A percentile compares a stretch with the other conserved stretches of the same genome.
These are phyloP conservation scores for Microctenopoma lineatum DNA, from an alignment of 2,797 vertebrate species.

Conservation along the genomic window DNA sequence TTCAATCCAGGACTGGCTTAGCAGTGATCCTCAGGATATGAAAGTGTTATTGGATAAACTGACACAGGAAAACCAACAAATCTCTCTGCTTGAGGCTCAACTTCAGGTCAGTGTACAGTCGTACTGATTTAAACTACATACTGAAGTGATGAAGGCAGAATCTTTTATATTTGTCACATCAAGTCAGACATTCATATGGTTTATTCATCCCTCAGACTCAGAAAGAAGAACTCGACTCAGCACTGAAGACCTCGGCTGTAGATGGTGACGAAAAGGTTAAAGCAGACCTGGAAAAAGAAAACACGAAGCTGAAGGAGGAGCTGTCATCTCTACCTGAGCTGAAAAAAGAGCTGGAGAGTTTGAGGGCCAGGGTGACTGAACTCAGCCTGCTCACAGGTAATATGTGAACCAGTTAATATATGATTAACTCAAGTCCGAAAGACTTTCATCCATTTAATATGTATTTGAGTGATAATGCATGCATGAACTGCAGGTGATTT, in stretches of 20 bases:
- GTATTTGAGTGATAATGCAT: slow-evolving; percentile 4
- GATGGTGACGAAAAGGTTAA: slow-evolving; percentile 57
- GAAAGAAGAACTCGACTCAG: slow-evolving; percentile 85
- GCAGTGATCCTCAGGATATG: slow-evolving; percentile 74
- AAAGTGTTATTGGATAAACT: slow-evolving; percentile 88
- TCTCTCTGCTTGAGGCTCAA: slow-evolving; percentile 87
- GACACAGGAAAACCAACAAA: slow-evolving; percentile 93
- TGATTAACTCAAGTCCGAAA: background rate
- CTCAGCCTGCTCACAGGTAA: slow-evolving; percentile 78
- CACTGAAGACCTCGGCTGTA: slow-evolving; percentile 61
- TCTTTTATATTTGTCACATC: background rate
- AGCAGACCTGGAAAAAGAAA: slow-evolving; percentile 78
- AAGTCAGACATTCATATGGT: background rate
- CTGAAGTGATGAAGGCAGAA: background rate
- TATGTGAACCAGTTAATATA: background rate
- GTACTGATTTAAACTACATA: background rate
- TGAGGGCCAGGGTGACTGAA: slow-evolving; percentile 74
- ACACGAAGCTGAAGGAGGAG: slow-evolving; percentile 80
- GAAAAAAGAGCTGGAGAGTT: slow-evolving; percentile 83
- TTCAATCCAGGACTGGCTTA: slow-evolving; percentile 69
- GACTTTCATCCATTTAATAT: background rate
- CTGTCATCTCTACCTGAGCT: slow-evolving; percentile 78
- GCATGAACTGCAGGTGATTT: background rate
- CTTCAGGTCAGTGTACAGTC: slow-evolving; percentile 84
- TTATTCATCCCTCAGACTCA: slow-evolving; percentile 79